Evolutionary conservation across 2,888 invertebrate genomes (phyloP).

Genomic region (Heteromurus nitidus): DNA sequence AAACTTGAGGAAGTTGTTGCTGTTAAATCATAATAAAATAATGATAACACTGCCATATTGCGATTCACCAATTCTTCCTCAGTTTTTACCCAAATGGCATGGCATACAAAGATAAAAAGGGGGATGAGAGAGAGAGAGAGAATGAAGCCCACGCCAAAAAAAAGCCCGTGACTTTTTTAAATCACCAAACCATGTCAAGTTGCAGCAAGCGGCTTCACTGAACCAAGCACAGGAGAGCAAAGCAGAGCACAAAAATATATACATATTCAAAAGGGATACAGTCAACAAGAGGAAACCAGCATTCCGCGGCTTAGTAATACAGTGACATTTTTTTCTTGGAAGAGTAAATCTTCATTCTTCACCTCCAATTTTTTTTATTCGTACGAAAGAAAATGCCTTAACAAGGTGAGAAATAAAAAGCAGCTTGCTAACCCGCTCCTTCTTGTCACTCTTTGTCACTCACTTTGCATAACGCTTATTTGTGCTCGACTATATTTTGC

Average conservation of each 20-base stretch:
- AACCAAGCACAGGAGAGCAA: conserved; percentile 50
- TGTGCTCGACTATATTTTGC: conserved; percentile 12
- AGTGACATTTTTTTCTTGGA: conserved; percentile 63
- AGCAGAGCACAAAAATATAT: too few relatives aligned
- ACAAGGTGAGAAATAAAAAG: conserved; percentile 37
- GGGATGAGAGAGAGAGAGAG: too few relatives aligned
- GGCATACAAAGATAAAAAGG: too few relatives aligned
- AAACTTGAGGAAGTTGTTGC: conserved; percentile 24
- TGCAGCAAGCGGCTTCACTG: conserved; percentile 63
- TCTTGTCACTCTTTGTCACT: neutral
- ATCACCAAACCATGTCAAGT: conserved; percentile 62
- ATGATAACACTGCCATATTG: conserved; percentile 11
- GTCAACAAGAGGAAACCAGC: conserved; percentile 37
- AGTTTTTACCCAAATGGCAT: conserved; percentile 12
- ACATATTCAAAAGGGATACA: too few relatives aligned
- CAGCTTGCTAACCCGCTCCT: conserved; percentile 35
- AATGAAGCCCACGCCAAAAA: conserved; percentile 56
- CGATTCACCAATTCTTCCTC: neutral
- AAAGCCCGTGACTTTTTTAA: conserved; percentile 62
- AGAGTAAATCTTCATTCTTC: conserved; percentile 42
- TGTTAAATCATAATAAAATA: conserved; percentile 10
- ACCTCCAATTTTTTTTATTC: conserved; percentile 27
- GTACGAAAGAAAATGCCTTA: conserved; percentile 33
- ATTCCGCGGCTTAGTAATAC: conserved; percentile 59
- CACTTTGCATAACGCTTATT: neutral